A percentile compares a stretch with the other conserved stretches of the same genome.
phyloP scores from a whole-genome alignment of 2,888 invertebrate species.

The Brachyptera putata region DNA sequence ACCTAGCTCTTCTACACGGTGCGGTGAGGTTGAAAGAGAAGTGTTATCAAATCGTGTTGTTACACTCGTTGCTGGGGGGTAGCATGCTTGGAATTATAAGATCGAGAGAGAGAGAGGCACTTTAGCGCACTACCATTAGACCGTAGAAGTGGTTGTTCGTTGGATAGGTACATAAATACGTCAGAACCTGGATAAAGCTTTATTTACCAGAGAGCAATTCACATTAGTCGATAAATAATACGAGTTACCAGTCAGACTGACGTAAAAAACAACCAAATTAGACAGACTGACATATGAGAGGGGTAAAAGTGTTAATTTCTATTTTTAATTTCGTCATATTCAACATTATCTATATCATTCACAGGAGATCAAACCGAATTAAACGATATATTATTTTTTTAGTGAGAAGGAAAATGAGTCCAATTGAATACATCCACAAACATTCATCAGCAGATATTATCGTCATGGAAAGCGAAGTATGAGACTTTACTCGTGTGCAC shows the following conservation, averaged over 20 bases:
- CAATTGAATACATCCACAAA: not conserved
- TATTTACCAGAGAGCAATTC: not conserved
- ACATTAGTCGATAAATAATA: constrained; percentile 4
- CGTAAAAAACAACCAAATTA: no score
- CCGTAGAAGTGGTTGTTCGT: not conserved
- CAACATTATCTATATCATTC: not conserved
- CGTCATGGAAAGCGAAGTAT: not conserved
- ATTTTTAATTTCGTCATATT: not conserved
- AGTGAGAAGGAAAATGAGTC: constrained; percentile 1
- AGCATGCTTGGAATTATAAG: not conserved
- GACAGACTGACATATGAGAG: not conserved
- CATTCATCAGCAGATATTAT: not conserved
- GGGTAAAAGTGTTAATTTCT: not conserved
- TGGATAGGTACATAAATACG: not conserved
- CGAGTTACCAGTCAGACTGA: not conserved
- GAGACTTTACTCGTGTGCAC: not conserved
- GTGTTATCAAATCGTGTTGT: not conserved
- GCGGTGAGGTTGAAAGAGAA: not conserved
- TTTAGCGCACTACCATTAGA: no score
- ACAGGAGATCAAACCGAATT: not conserved
- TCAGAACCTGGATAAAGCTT: not conserved
- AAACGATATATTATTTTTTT: not conserved
- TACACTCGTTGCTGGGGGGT: not conserved
- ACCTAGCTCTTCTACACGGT: not conserved
- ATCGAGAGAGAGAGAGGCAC: constrained; percentile 1